phyloP scores from a whole-genome alignment of 2,797 vertebrate genomes.

The Calcarius lapponicus region DNA sequence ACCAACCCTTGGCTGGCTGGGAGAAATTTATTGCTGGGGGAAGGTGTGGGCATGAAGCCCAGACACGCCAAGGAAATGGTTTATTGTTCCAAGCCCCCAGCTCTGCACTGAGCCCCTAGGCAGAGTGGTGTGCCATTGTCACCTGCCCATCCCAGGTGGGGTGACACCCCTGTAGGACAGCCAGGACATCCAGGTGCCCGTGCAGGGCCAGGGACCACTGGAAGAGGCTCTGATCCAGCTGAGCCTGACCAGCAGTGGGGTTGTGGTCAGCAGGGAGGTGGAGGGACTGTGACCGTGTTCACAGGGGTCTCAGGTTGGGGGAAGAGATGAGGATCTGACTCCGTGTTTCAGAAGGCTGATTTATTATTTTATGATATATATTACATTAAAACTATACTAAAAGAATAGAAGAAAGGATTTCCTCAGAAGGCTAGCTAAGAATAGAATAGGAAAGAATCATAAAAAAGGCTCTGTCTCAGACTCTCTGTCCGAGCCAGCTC shows the following conservation, averaged over 20 bases:
- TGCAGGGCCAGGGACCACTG: not conserved
- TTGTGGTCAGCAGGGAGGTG: not conserved
- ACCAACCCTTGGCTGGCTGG: not conserved
- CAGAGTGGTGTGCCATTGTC: not conserved
- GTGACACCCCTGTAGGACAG: not conserved
- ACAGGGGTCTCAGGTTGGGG: no score
- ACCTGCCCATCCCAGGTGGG: not conserved
- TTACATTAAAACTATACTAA: no score
- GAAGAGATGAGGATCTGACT: no score
- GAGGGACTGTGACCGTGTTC: not conserved
- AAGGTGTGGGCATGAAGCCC: not conserved
- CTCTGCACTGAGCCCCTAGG: not conserved
- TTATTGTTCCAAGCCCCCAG: not conserved
- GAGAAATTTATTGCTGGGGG: not conserved
- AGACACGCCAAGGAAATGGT: not conserved
- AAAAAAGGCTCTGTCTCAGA: no score
- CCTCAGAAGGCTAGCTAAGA: no score
- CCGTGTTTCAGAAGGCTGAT: no score
- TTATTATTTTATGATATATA: no score
- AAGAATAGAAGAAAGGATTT: no score
- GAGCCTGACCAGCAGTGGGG: accelerated
- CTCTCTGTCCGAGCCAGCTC: no score
- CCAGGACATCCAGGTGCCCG: not conserved
- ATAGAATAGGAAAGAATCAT: no score
- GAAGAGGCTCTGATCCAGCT: not conserved